These are phyloP conservation scores for Ceriagrion tenellum DNA, from an alignment of 2,888 invertebrate species.

Conservation along the genomic window DNA sequence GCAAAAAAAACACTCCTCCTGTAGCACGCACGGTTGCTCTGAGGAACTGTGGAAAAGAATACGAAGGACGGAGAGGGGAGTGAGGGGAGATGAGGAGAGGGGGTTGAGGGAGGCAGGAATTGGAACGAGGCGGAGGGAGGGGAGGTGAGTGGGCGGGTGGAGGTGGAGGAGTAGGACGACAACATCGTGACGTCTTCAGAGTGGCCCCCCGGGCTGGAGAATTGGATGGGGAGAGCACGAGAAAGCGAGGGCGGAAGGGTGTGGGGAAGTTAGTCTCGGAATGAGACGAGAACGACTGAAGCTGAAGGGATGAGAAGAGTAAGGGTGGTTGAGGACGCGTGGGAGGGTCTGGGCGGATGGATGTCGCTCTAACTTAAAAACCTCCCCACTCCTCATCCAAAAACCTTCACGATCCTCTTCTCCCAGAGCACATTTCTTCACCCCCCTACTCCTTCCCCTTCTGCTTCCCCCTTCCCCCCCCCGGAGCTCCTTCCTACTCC, in stretches of 20 bases:
- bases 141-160: not conserved
- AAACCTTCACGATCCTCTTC: not conserved
- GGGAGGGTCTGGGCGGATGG: not conserved
- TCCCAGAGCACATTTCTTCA: not conserved
- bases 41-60: conserved; percentile 28
- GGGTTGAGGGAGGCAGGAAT: not conserved
- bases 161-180: not conserved
- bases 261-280: not conserved
- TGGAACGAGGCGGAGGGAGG: not conserved
- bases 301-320: not conserved
- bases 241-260: not conserved
- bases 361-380: conserved; percentile 32
- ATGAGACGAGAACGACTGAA: not conserved
- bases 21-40: conserved; percentile 46
- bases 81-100: not conserved
- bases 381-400: not conserved
- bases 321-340: too few relatives aligned
- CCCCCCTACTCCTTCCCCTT: not conserved
- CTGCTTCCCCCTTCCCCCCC: not conserved
- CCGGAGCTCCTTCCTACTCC: not conserved
- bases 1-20: conserved; percentile 28
- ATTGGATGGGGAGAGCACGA: not conserved
- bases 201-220: not conserved
- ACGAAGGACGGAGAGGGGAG: not conserved
- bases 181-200: conserved; percentile 12